Conservation (phyloP, 2,113 vertebrate species). For the Melanocharis versteri region DNA sequence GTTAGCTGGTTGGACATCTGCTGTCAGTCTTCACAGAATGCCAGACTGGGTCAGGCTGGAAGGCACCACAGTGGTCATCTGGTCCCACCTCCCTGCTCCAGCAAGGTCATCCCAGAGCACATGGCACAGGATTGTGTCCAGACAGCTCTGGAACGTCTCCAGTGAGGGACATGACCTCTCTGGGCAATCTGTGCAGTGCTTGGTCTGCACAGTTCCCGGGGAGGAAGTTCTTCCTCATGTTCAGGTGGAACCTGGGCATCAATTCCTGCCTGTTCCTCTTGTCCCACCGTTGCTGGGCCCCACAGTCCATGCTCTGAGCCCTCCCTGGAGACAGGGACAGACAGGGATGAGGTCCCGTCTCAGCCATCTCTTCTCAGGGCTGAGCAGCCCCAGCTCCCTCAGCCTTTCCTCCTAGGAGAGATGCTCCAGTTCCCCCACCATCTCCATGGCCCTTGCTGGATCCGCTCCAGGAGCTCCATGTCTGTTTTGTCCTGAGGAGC, state of each 20-base stretch:
- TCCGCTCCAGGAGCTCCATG: not conserved
- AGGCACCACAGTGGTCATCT: not conserved
- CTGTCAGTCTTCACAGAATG: not conserved
- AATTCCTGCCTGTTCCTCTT: not conserved
- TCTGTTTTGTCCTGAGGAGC: not conserved
- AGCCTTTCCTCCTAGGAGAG: not conserved
- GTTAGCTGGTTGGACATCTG: not conserved
- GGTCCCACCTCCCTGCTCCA: not conserved
- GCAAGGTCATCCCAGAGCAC: not conserved
- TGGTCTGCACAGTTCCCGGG: too few relatives aligned
- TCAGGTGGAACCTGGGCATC: not conserved
- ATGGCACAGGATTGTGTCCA: not conserved
- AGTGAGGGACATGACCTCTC: not conserved
- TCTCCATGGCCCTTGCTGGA: accelerated
- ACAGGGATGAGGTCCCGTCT: not conserved
- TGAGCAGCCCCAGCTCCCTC: not conserved
- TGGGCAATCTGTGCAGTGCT: not conserved
- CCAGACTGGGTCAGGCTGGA: not conserved
- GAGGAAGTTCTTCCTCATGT: not conserved
- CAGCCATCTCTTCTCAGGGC: not conserved
- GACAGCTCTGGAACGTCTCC: not conserved
- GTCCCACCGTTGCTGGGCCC: not conserved
- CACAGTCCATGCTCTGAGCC: not conserved
- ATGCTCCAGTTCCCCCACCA: not conserved
- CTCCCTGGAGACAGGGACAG: not conserved